These are phyloP conservation scores for Caenorhabditis uteleia DNA, from an alignment of 2,888 invertebrate genomes.

Conservation along the genomic window DNA sequence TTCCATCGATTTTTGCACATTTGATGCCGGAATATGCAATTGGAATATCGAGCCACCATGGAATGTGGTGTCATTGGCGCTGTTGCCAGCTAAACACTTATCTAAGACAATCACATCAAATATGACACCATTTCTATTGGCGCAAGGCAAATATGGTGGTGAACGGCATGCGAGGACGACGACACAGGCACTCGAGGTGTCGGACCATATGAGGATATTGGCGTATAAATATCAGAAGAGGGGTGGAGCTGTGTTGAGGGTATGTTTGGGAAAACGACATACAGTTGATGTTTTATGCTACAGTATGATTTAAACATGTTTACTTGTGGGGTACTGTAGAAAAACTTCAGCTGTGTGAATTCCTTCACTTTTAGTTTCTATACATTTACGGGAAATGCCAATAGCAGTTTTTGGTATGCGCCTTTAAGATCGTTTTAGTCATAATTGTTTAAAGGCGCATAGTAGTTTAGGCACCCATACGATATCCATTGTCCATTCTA, in stretches of 20 bases:
- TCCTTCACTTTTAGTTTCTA: too few relatives aligned
- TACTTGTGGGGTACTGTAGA: too few relatives aligned
- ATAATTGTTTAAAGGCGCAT: too few relatives aligned
- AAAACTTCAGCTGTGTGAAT: too few relatives aligned
- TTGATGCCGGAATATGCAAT: constrained; percentile 26
- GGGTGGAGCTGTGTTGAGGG: constrained; percentile 15
- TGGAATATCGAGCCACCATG: constrained; percentile 36
- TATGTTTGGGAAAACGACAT: background rate
- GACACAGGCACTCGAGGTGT: constrained; percentile 11
- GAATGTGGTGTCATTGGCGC: constrained; percentile 27
- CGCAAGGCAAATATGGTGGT: constrained; percentile 27
- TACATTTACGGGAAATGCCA: too few relatives aligned
- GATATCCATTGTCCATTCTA: too few relatives aligned
- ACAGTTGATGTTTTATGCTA: background rate
- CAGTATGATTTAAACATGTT: too few relatives aligned
- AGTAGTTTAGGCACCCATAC: too few relatives aligned
- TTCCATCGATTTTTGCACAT: constrained; percentile 23
- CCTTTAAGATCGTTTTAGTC: too few relatives aligned
- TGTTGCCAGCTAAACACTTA: constrained; percentile 3
- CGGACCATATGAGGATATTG: constrained; percentile 24
- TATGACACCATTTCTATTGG: constrained; percentile 22
- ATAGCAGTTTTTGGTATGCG: too few relatives aligned
- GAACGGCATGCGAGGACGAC: background rate
- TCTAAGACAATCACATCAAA: background rate
- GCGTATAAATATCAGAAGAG: constrained; percentile 21